These are phyloP conservation scores for Kryptolebias ocellatus DNA, from an alignment of 2,797 vertebrate genomes.

Conservation along the genomic window DNA sequence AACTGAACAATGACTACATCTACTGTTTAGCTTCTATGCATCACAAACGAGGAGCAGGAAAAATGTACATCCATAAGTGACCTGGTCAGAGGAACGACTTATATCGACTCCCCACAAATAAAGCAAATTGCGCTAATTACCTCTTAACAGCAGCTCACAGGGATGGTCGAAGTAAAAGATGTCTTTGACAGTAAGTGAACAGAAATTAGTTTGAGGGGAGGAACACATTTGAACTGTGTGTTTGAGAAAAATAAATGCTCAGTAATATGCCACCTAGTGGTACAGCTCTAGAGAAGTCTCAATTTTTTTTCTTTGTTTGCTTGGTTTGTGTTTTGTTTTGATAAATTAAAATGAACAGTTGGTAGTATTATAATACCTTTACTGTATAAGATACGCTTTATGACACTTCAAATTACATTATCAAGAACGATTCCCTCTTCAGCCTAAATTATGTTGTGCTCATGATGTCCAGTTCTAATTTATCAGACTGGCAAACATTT, in stretches of 20 bases:
- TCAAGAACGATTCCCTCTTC: too few species aligned
- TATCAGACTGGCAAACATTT: too few species aligned
- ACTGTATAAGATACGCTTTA: too few species aligned
- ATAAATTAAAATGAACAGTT: too few species aligned
- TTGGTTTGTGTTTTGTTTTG: too few species aligned
- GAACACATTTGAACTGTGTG: too few species aligned
- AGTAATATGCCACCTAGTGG: not conserved
- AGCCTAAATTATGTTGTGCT: too few species aligned
- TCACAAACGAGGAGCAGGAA: not conserved
- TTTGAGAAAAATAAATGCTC: not conserved
- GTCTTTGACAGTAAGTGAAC: not conserved
- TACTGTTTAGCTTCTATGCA: not conserved
- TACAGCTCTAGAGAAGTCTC: too few species aligned
- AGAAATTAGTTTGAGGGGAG: not conserved
- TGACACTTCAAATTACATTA: too few species aligned
- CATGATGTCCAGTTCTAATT: too few species aligned
- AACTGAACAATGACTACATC: not conserved
- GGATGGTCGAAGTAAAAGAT: not conserved
- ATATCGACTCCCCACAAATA: conserved; percentile 34
- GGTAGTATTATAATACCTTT: too few species aligned
- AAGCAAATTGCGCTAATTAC: conserved; percentile 32
- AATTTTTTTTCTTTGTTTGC: too few species aligned
- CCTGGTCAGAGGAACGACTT: not conserved
- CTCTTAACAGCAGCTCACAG: not conserved
- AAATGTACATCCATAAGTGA: not conserved